Evolutionary conservation across 2,113 vertebrate genomes (phyloP).

Genomic region (Tenrec ecaudatus): DNA sequence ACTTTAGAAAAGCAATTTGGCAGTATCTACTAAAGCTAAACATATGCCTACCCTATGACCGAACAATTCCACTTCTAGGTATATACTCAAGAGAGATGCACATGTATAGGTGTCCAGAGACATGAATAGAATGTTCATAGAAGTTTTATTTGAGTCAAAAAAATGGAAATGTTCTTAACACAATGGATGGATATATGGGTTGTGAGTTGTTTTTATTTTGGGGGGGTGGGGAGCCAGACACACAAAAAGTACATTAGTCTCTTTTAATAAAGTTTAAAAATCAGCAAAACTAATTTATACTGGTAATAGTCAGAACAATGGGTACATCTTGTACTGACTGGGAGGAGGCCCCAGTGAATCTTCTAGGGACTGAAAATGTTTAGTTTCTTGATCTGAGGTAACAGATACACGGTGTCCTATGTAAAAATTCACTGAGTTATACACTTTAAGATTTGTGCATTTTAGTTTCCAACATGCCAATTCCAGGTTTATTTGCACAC

Average conservation of each 20-base stretch:
- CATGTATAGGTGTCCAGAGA: conserved; percentile 7
- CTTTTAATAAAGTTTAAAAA: conserved; percentile 54
- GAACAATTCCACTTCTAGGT: not conserved
- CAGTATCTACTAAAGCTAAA: conserved; percentile 40
- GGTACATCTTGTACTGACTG: not conserved
- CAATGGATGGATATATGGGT: too few relatives aligned
- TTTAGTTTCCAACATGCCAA: conserved; percentile 51
- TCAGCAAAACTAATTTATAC: conserved; percentile 37
- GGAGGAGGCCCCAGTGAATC: not conserved
- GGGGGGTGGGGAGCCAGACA: not conserved
- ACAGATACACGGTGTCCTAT: not conserved
- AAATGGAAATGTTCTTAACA: too few relatives aligned
- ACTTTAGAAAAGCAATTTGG: conserved; percentile 40
- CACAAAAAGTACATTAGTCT: conserved; percentile 8
- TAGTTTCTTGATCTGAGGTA: conserved; percentile 28
- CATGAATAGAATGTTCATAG: not conserved
- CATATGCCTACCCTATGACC: conserved; percentile 26
- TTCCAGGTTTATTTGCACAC: conserved; percentile 46
- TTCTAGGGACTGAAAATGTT: not conserved
- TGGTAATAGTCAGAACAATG: not conserved
- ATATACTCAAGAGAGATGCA: conserved; percentile 18
- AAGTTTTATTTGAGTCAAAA: conserved; percentile 42
- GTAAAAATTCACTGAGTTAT: not conserved
- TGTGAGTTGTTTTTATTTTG: not conserved
- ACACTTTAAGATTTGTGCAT: conserved; percentile 12